phyloP scores from a whole-genome alignment of 2,888 invertebrate genomes.

The Flabesymbios commensalis region DNA sequence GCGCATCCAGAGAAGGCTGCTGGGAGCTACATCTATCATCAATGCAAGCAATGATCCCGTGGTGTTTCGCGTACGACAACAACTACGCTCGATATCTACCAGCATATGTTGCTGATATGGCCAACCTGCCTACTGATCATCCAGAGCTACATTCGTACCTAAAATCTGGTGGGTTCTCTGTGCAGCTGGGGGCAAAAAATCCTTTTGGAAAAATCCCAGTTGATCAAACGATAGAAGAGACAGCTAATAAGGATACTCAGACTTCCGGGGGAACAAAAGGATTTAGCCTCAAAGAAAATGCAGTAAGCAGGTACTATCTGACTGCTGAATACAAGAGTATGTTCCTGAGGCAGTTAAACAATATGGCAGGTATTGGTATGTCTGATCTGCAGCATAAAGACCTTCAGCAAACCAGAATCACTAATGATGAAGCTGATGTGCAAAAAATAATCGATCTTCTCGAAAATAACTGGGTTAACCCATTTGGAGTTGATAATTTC shows the following conservation, averaged over 20 bases:
- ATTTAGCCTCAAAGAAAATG: background rate
- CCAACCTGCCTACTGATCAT: conserved; percentile 17
- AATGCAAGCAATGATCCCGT: conserved; percentile 29
- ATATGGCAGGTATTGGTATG: background rate
- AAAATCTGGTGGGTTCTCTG: conserved; percentile 26
- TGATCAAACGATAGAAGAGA: conserved; percentile 22
- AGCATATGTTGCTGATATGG: conserved; percentile 29
- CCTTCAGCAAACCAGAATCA: conserved; percentile 12
- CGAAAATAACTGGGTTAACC: conserved; percentile 18
- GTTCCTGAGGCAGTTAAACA: background rate
- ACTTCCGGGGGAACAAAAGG: conserved; percentile 16
- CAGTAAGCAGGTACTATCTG: conserved; percentile 9
- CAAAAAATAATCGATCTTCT: conserved; percentile 11
- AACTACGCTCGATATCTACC: conserved; percentile 33
- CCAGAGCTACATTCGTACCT: conserved; percentile 13
- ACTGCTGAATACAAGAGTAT: conserved; percentile 10
- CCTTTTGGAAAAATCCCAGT: conserved; percentile 33
- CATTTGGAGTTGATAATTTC: conserved; percentile 11
- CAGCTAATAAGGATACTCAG: conserved; percentile 19
- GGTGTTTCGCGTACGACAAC: conserved; percentile 37
- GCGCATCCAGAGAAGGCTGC: conserved; percentile 29
- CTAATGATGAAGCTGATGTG: conserved; percentile 23
- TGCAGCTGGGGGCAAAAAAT: conserved; percentile 22
- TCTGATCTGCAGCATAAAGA: conserved; percentile 6
- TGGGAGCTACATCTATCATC: conserved; percentile 29